Conservation (phyloP, 2,888 invertebrate species). For the Ariolimax columbianus region DNA sequence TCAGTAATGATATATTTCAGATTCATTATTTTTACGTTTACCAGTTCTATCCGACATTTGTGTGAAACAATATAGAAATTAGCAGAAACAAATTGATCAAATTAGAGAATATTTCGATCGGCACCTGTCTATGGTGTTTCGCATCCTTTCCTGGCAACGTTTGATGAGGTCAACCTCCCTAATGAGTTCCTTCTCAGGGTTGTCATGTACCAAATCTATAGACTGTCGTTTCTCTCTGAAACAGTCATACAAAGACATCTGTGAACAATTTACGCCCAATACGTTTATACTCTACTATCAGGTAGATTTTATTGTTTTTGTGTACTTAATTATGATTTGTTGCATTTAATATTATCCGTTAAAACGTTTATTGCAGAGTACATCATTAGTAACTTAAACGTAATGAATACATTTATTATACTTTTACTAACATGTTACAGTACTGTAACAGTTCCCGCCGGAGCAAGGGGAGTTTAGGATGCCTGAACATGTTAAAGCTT, state of each 20-base stretch:
- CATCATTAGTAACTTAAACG: too few relatives aligned
- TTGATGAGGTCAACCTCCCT: conserved; percentile 90
- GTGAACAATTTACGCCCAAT: not conserved
- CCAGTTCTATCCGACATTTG: not conserved
- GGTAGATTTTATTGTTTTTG: too few relatives aligned
- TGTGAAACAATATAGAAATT: not conserved
- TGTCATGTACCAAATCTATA: conserved; percentile 93
- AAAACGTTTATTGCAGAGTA: too few relatives aligned
- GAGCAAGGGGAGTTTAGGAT: too few relatives aligned
- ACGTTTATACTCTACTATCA: too few relatives aligned
- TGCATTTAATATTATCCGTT: too few relatives aligned
- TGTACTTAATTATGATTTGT: too few relatives aligned
- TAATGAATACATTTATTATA: too few relatives aligned
- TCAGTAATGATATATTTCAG: too few relatives aligned
- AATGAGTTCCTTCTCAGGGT: conserved; percentile 90
- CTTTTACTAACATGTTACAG: too few relatives aligned
- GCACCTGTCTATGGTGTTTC: conserved; percentile 81
- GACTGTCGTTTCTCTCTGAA: conserved; percentile 89
- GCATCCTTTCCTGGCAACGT: conserved; percentile 88
- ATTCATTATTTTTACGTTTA: not conserved
- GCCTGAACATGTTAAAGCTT: too few relatives aligned
- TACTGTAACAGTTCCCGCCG: too few relatives aligned
- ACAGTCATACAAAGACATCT: not conserved
- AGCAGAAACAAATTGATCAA: not conserved
- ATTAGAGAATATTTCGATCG: not conserved